phyloP scores from a whole-genome alignment of 2,797 vertebrate genomes.

The Dendrocincla fuliginosa region DNA sequence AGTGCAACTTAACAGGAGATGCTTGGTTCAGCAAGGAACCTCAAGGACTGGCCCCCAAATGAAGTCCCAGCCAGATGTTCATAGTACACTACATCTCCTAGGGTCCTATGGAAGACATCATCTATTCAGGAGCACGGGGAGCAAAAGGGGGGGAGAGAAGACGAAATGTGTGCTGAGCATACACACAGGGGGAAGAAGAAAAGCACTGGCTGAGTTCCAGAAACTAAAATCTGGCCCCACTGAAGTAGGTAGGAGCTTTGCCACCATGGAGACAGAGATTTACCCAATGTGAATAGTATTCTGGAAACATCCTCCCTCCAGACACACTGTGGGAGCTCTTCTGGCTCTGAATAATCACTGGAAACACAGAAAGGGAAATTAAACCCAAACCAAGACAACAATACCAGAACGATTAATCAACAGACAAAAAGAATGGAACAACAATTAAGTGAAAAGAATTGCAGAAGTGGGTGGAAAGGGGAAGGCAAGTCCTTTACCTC shows the following conservation, averaged over 20 bases:
- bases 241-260: neutral
- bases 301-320: constrained; percentile 26
- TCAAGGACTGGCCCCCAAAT: neutral
- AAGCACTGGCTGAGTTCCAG: neutral
- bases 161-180: neutral
- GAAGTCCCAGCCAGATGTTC: neutral
- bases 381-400: constrained; percentile 34
- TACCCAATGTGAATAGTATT: neutral
- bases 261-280: neutral
- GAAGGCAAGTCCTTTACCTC: neutral
- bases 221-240: neutral
- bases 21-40: neutral
- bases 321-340: constrained; percentile 34
- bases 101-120: neutral
- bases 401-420: constrained; percentile 15
- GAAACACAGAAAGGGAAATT: constrained; percentile 21
- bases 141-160: neutral
- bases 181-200: neutral
- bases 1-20: neutral
- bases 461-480: neutral
- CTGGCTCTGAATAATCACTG: neutral
- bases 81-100: fast-evolving
- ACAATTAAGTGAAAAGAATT: neutral
- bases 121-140: neutral
- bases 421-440: neutral